These are phyloP conservation scores for Hemicordylus capensis DNA, from an alignment of 2,113 vertebrate species.

Conservation along the genomic window DNA sequence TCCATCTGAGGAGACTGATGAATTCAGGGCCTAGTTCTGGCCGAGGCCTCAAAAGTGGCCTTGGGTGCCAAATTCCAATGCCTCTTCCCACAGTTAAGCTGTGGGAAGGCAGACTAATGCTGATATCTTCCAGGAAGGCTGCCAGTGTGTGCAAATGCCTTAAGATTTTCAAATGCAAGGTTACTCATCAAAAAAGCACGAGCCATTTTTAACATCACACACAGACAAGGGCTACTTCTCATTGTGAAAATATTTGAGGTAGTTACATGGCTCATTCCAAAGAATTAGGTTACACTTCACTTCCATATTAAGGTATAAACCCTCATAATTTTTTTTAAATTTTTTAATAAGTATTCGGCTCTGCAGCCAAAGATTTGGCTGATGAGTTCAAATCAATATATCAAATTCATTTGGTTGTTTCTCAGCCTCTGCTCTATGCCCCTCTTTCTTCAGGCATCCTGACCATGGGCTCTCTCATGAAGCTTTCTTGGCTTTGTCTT, in stretches of 20 bases:
- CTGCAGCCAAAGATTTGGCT: neutral
- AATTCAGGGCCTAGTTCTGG: too few species aligned
- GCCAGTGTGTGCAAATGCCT: constrained; percentile 59
- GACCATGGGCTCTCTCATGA: neutral
- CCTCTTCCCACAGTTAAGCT: constrained; percentile 45
- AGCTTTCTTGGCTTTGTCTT: neutral
- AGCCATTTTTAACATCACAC: constrained; percentile 61
- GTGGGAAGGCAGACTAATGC: neutral
- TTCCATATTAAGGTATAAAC: neutral
- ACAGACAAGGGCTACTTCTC: constrained; percentile 19
- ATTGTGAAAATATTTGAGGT: neutral
- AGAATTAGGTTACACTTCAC: neutral
- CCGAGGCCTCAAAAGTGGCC: neutral
- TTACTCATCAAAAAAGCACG: constrained; percentile 53
- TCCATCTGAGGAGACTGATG: too few species aligned
- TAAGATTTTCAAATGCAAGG: constrained; percentile 63
- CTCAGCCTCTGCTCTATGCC: neutral
- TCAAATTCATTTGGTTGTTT: neutral
- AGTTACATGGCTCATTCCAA: neutral
- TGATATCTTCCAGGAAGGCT: constrained; percentile 50
- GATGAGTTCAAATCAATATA: too few species aligned
- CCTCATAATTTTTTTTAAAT: neutral
- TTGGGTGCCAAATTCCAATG: constrained; percentile 21
- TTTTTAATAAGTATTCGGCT: neutral
- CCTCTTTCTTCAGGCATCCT: neutral